phyloP scores from a whole-genome alignment of 2,797 vertebrate genomes.

The Sylvilagus floridanus region DNA sequence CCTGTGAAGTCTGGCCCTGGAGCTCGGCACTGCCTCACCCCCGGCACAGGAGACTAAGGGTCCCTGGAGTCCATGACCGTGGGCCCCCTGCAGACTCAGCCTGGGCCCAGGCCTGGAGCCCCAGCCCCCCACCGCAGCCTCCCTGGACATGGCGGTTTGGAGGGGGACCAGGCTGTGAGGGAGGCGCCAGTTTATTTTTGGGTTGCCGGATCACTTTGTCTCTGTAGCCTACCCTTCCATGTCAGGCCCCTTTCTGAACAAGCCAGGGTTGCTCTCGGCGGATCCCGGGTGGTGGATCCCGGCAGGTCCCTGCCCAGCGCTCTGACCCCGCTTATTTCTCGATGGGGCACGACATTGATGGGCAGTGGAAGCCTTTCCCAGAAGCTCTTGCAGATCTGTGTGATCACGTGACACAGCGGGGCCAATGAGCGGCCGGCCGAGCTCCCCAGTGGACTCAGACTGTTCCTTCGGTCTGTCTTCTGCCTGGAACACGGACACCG shows the following conservation, averaged over 20 bases:
- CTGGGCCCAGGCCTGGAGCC: background rate
- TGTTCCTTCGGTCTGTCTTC: background rate
- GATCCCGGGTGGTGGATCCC: background rate
- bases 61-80: background rate
- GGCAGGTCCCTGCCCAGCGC: too few species aligned
- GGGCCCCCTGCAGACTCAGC: background rate
- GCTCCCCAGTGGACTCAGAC: background rate
- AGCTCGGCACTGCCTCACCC: background rate
- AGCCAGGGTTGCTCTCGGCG: background rate
- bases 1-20: too few species aligned
- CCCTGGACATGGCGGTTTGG: too few species aligned
- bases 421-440: background rate
- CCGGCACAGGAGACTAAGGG: too few species aligned
- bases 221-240: background rate
- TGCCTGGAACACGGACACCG: background rate
- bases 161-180: too few species aligned
- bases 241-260: background rate
- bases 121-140: too few species aligned
- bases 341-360: background rate
- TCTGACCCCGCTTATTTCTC: background rate
- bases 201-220: background rate
- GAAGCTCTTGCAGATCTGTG: background rate
- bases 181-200: background rate
- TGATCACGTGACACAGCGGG: background rate
- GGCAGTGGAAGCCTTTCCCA: background rate